A percentile compares a stretch with the other conserved stretches of the same genome.
Evolutionary conservation across 2,888 invertebrate species (phyloP).

Genomic region (Dione juno): DNA sequence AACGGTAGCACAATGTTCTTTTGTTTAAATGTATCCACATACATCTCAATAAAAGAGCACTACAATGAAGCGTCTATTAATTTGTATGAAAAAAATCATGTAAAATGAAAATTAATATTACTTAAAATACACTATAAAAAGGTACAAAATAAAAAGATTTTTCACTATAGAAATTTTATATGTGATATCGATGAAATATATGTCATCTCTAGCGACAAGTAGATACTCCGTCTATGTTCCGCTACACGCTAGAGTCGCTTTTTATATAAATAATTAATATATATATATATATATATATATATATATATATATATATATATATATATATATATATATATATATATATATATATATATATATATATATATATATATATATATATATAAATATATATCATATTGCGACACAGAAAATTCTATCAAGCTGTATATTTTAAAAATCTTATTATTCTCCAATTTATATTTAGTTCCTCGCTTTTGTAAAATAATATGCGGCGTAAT

Average conservation of each 20-base stretch:
- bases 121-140: no score
- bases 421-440: not conserved
- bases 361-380: no score
- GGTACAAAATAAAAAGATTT: no score
- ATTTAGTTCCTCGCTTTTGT: no score
- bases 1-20: conserved; percentile 7
- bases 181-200: conserved; percentile 28
- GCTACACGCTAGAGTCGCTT: conserved; percentile 36
- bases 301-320: no score
- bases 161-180: no score
- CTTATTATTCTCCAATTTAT: no score
- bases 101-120: no score
- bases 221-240: conserved; percentile 38
- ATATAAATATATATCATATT: not conserved
- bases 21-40: conserved; percentile 5
- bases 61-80: conserved; percentile 4
- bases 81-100: not conserved
- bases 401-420: conserved; percentile 1
- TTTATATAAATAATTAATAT: conserved; percentile 5
- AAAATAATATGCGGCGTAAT: no score
- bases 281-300: no score
- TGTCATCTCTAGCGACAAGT: conserved; percentile 11
- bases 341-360: no score
- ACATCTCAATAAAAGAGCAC: not conserved
- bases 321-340: no score